Percentiles rank a stretch among this genome's conserved stretches.
These are phyloP conservation scores for Lycorma delicatula DNA, from an alignment of 1,140 invertebrate genomes.

Conservation along the genomic window DNA sequence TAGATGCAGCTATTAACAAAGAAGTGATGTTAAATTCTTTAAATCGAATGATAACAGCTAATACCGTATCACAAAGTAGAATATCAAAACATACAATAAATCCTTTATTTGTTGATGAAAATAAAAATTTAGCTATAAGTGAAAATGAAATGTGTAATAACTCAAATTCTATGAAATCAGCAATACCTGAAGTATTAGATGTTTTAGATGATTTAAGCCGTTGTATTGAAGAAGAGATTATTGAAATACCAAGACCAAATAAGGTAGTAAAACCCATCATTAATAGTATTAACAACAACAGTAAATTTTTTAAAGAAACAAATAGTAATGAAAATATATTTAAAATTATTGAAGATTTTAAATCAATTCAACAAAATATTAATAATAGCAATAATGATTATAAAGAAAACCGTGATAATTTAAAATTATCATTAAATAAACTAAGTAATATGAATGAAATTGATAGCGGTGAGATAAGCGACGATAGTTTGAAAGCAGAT, in stretches of 20 bases:
- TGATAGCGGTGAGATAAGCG: constrained; percentile 17
- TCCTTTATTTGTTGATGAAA: not conserved
- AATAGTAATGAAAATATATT: not conserved
- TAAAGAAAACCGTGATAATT: too few relatives aligned
- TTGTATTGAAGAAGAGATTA: constrained; percentile 23
- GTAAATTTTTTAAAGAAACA: too few relatives aligned
- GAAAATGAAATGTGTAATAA: not conserved
- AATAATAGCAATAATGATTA: too few relatives aligned
- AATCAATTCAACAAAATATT: too few relatives aligned
- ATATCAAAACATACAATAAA: too few relatives aligned
- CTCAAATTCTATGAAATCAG: too few relatives aligned
- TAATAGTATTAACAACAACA: too few relatives aligned
- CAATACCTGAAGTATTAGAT: constrained; percentile 17
- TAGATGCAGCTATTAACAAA: not conserved
- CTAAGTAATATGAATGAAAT: not conserved
- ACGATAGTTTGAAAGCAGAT: constrained; percentile 28
- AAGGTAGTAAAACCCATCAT: not conserved
- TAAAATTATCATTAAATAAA: not conserved
- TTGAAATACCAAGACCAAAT: constrained; percentile 5
- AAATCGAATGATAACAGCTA: too few relatives aligned
- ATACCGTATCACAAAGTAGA: too few relatives aligned
- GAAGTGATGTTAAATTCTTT: not conserved
- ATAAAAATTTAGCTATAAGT: not conserved
- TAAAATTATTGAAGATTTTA: constrained; percentile 12
- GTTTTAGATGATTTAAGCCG: constrained; percentile 23